Conservation (phyloP, 2,888 invertebrate genomes). For the Drosophila gaucha region DNA sequence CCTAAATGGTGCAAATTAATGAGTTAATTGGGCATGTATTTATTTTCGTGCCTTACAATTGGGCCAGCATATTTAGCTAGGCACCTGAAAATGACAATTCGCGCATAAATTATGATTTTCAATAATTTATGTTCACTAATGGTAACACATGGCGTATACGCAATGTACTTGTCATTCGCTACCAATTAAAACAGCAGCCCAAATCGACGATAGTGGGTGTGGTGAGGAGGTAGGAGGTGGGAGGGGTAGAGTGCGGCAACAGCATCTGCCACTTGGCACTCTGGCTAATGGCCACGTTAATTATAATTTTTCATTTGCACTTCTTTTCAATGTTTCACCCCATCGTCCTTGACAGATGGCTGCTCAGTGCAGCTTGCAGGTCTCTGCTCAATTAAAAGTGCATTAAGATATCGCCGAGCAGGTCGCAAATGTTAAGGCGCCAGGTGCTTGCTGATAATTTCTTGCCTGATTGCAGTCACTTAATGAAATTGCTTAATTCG, state of each 20-base stretch:
- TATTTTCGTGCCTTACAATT: slow-evolving; percentile 14
- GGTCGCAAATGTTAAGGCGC: slow-evolving; percentile 64
- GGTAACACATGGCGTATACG: slow-evolving; percentile 73
- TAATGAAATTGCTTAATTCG: slow-evolving; percentile 74
- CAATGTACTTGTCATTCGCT: slow-evolving; percentile 47
- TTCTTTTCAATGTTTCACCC: slow-evolving; percentile 59
- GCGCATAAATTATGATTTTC: slow-evolving; percentile 73
- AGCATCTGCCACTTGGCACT: slow-evolving; percentile 34
- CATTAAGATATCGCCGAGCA: slow-evolving; percentile 62
- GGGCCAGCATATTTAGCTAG: slow-evolving; percentile 24
- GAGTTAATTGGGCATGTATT: slow-evolving; percentile 19
- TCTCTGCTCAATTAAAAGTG: slow-evolving; percentile 75
- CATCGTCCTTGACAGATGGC: slow-evolving; percentile 41
- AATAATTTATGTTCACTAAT: slow-evolving; percentile 74
- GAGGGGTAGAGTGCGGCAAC: background rate
- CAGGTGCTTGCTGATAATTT: slow-evolving; percentile 58
- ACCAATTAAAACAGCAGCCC: slow-evolving; percentile 34
- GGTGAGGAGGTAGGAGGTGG: too few species aligned
- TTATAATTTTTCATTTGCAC: slow-evolving; percentile 64
- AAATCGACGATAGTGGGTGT: slow-evolving; percentile 7
- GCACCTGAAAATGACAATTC: slow-evolving; percentile 65
- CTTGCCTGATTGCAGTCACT: slow-evolving; percentile 72
- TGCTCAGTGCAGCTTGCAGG: slow-evolving; percentile 28
- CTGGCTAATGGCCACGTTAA: slow-evolving; percentile 63
- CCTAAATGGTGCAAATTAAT: background rate